phyloP scores from a whole-genome alignment of 1,140 invertebrate species.

The Drosophila kurseongensis region DNA sequence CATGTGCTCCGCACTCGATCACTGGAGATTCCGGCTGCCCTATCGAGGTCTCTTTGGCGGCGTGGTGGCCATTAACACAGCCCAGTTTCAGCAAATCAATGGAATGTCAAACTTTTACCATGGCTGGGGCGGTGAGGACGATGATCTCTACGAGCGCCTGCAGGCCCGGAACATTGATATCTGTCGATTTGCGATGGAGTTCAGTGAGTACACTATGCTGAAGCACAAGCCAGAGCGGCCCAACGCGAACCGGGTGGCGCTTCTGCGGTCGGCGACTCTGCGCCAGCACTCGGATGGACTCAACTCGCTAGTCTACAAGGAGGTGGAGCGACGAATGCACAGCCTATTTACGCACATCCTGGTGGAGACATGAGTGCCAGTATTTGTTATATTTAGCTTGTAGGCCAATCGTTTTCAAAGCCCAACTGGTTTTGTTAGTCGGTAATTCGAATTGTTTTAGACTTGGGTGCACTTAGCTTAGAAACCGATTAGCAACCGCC shows the following conservation, averaged over 20 bases:
- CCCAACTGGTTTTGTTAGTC: neutral
- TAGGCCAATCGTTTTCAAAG: conserved; percentile 44
- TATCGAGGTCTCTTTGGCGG: conserved; percentile 91
- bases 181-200: conserved; percentile 89
- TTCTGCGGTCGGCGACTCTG: conserved; percentile 85
- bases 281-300: conserved; percentile 89
- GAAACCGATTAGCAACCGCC: conserved; percentile 24
- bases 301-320: conserved; percentile 88
- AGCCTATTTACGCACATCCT: conserved; percentile 87
- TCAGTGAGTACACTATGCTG: conserved; percentile 92
- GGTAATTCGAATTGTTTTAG: conserved; percentile 47
- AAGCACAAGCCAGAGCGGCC: conserved; percentile 87
- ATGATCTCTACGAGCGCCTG: conserved; percentile 92
- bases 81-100: conserved; percentile 92
- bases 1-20: conserved; percentile 96
- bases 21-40: conserved; percentile 92
- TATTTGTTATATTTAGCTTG: conserved; percentile 66
- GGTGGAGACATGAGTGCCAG: conserved; percentile 83
- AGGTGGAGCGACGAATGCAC: conserved; percentile 86
- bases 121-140: conserved; percentile 96
- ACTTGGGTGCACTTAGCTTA: conserved; percentile 26
- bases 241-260: conserved; percentile 67
- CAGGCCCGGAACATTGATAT: conserved; percentile 86
- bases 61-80: conserved; percentile 89
- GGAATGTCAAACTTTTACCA: conserved; percentile 94